Evolutionary conservation across 2,888 invertebrate species (phyloP).

Genomic region (Volucella zonaria): DNA sequence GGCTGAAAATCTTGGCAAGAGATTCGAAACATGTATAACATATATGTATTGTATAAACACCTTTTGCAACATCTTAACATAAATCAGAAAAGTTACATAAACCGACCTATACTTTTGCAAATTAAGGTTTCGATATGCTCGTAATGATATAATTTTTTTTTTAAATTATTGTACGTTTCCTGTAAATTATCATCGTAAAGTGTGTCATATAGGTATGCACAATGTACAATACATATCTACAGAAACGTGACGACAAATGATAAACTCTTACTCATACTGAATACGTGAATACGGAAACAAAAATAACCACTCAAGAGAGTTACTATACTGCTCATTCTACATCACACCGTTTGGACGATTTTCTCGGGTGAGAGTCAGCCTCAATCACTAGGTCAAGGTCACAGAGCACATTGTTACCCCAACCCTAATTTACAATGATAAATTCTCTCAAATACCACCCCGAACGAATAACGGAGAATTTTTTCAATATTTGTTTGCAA

Average conservation of each 20-base stretch:
- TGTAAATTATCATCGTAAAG: too few species aligned
- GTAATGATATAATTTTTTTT: neutral
- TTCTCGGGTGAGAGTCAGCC: conserved; percentile 42
- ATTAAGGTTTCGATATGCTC: neutral
- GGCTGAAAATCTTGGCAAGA: conserved; percentile 17
- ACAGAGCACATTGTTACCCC: conserved; percentile 37
- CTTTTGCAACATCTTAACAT: neutral
- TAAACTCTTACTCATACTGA: neutral
- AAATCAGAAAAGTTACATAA: conserved; percentile 23
- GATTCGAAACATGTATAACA: neutral
- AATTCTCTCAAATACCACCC: conserved; percentile 10
- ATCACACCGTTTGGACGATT: neutral
- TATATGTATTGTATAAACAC: neutral
- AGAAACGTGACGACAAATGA: neutral
- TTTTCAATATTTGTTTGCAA: neutral
- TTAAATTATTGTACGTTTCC: neutral
- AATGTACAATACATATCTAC: neutral
- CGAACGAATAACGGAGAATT: neutral
- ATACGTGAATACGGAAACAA: neutral
- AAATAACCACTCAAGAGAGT: conserved; percentile 26
- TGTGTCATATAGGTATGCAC: too few species aligned
- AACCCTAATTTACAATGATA: conserved; percentile 22
- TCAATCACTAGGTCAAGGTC: conserved; percentile 65
- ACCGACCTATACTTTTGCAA: conserved; percentile 9
- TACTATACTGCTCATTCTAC: neutral